Evolutionary conservation across 2,113 vertebrate genomes (phyloP).

Genomic region (Menura novaehollandiae): DNA sequence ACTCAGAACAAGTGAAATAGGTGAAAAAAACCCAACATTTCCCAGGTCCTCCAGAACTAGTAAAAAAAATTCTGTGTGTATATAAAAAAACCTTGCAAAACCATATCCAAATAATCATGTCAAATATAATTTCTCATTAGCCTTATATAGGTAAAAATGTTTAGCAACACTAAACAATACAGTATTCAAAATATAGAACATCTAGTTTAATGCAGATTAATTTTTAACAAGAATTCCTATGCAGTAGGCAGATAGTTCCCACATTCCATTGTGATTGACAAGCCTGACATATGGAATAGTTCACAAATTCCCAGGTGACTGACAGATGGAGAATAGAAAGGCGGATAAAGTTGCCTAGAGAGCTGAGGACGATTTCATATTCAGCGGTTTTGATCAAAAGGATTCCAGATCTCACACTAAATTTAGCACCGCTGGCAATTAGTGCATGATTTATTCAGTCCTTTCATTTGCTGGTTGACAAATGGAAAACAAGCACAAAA

Average conservation of each 20-base stretch:
- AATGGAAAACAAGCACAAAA: slow-evolving; percentile 87
- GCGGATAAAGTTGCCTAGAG: slow-evolving; percentile 93
- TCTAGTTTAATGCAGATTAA: slow-evolving; percentile 80
- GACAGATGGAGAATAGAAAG: slow-evolving; percentile 91
- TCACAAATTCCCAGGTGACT: slow-evolving; percentile 99
- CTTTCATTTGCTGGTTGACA: slow-evolving; percentile 93
- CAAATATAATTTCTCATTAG: slow-evolving; percentile 62
- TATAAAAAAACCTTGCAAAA: background rate
- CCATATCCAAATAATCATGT: slow-evolving; percentile 27
- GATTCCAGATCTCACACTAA: slow-evolving; percentile 93
- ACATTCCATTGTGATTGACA: slow-evolving; percentile 98
- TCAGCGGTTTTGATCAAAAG: slow-evolving; percentile 94
- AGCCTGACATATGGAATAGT: slow-evolving; percentile 99
- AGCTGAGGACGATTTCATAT: slow-evolving; percentile 90
- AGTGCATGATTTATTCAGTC: slow-evolving; percentile 89
- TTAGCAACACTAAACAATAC: slow-evolving; percentile 82
- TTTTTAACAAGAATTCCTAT: slow-evolving; percentile 85
- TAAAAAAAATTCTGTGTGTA: background rate
- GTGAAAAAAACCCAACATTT: slow-evolving; percentile 30
- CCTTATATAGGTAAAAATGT: slow-evolving; percentile 56
- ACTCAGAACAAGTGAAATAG: background rate
- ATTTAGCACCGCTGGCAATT: slow-evolving; percentile 98
- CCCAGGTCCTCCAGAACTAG: background rate
- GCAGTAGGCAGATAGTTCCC: slow-evolving; percentile 86
- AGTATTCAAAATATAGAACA: slow-evolving; percentile 82